Evolutionary conservation across 2,888 invertebrate species (phyloP).

Genomic region (Tholera decimalis): DNA sequence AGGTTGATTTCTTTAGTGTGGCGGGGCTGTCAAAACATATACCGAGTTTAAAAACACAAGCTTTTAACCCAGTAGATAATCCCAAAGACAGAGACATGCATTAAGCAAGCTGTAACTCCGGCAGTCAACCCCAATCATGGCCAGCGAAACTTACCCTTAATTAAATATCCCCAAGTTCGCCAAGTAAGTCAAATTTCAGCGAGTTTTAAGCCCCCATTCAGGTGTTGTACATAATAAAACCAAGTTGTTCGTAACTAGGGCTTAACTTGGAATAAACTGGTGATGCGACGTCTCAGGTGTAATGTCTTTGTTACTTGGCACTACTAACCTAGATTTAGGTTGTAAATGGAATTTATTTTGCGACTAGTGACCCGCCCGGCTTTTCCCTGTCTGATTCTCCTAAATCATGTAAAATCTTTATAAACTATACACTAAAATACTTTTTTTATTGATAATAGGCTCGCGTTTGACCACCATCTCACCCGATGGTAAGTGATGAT

Average conservation of each 20-base stretch:
- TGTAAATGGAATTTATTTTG: no score
- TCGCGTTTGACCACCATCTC: no score
- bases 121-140: slow-evolving; percentile 47
- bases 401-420: no score
- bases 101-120: slow-evolving; percentile 20
- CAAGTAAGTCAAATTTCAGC: slow-evolving; percentile 63
- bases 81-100: slow-evolving; percentile 30
- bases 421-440: no score
- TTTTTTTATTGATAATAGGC: no score
- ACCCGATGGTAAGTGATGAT: no score
- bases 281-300: slow-evolving; percentile 45
- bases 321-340: not conserved
- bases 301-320: slow-evolving; percentile 28
- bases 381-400: no score
- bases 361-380: no score
- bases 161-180: slow-evolving; percentile 64
- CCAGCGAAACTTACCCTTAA: slow-evolving; percentile 53
- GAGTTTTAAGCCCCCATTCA: slow-evolving; percentile 67
- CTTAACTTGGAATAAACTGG: slow-evolving; percentile 41
- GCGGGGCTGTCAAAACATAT: no score
- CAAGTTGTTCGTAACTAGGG: slow-evolving; percentile 46
- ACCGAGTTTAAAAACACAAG: not conserved
- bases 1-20: no score
- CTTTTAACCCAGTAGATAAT: slow-evolving; percentile 1
- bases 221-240: slow-evolving; percentile 68